Evolutionary conservation across 92 coral and sea anemone genomes (phyloP), one percentile per base, ranked within the genome.

Genomic region (Heliopora coerulea): DNA sequence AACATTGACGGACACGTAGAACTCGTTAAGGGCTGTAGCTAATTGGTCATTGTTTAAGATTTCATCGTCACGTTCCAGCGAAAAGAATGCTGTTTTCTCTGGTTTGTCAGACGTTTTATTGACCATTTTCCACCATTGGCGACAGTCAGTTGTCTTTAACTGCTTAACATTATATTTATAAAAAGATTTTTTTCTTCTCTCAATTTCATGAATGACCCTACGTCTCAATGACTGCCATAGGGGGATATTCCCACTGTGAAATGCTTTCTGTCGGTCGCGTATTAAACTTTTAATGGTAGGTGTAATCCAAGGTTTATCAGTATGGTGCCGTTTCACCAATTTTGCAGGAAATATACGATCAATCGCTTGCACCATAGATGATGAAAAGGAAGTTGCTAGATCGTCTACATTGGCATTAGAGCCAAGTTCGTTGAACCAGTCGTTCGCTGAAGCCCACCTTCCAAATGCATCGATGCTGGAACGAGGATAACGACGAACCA

Each of bases 111-210:
- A 78, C 87, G 72, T 78, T 63, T 72, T 23, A 46, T 72, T 82
- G 54, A 82, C 61, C 20, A 48, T 68, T 32, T 65, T 64, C 88
- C 88, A 84, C 88, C 84, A 84, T 42, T 64, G 79, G 41, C 78
- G 62, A 54, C 81, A 50, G 78, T 83, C 83, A 13, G 66, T 75
- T 30, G 58, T 64, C 50, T 35, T 79, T 64, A 73, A 70, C 28
- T 84, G 78, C 32, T 79, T 58, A 3, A 84, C 88, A 68, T 83
- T 68, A 65, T 78, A 78, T 62, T 72, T 83, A 30, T 72, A 78
- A 33, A 40, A 83, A 3, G 72, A 78, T 63, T 12, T 64, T 66
- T 65, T 80, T 69, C 62, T 73, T 18, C 6, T 3, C 11, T 28
- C 54, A 10, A 82, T 82, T 75, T 74, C 78, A 37, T 68, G 32